phyloP scores from a whole-genome alignment of 2,113 vertebrate genomes.

The Urocitellus parryii region DNA sequence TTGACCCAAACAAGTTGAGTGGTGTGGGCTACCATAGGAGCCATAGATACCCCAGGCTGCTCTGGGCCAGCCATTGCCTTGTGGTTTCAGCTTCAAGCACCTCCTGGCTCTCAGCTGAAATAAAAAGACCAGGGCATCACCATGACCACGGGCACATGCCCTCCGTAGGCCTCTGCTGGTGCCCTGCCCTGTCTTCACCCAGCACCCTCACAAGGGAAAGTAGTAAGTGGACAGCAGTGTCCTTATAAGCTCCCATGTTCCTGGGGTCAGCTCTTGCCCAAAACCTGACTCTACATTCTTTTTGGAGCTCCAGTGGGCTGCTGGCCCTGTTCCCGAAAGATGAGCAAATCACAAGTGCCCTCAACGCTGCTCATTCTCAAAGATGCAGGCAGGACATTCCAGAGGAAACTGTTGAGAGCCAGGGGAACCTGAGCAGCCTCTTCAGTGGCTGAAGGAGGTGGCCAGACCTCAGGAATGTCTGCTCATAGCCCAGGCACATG shows the following conservation, averaged over 20 bases:
- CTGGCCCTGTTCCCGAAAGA: too few species aligned
- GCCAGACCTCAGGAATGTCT: background rate
- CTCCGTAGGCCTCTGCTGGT: background rate
- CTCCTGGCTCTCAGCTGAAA: background rate
- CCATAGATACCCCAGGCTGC: fast-evolving
- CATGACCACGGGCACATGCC: too few species aligned
- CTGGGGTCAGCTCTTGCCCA: background rate
- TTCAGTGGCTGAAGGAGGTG: background rate
- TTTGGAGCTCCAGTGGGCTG: background rate
- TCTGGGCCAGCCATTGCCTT: background rate
- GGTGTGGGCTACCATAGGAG: background rate
- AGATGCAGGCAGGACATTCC: too few species aligned
- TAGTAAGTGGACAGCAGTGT: too few species aligned
- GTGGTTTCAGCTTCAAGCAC: background rate
- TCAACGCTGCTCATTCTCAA: too few species aligned
- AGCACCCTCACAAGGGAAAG: background rate
- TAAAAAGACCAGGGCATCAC: background rate
- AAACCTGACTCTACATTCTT: background rate
- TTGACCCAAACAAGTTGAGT: background rate
- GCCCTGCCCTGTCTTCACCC: background rate
- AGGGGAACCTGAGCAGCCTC: background rate
- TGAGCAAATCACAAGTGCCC: too few species aligned
- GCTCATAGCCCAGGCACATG: background rate
- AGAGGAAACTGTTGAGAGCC: too few species aligned
- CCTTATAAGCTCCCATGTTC: too few species aligned